Conservation (phyloP, 2,797 vertebrate genomes). For the Aldrovandia affinis region DNA sequence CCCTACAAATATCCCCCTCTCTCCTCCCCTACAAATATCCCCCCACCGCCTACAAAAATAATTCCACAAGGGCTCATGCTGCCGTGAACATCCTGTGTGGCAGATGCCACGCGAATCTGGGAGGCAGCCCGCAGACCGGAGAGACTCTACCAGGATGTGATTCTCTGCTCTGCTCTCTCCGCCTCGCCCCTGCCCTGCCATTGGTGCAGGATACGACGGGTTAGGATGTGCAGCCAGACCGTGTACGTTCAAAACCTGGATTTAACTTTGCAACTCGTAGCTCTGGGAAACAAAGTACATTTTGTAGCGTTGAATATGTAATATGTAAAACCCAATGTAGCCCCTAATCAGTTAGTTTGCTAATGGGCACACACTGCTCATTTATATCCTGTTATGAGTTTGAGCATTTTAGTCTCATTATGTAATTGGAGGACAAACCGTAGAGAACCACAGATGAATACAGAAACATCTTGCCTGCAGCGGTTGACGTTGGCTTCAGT, state of each 20-base stretch:
- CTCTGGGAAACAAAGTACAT: no score
- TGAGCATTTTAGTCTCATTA: background rate
- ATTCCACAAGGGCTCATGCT: slow-evolving; percentile 3
- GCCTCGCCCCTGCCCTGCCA: no score
- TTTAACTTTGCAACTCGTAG: background rate
- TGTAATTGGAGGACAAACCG: background rate
- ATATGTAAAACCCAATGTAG: background rate
- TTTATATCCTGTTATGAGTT: background rate
- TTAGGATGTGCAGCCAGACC: no score
- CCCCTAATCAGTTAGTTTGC: background rate
- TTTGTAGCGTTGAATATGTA: background rate
- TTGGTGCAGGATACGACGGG: no score
- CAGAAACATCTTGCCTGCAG: background rate
- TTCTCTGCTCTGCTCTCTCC: no score
- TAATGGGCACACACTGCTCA: background rate
- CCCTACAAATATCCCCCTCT: no score
- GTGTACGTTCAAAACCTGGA: background rate
- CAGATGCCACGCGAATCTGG: background rate
- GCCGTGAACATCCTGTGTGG: slow-evolving; percentile 25
- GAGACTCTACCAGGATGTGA: background rate
- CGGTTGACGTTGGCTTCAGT: background rate
- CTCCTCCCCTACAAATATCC: background rate
- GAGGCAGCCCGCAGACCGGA: no score
- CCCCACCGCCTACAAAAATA: no score
- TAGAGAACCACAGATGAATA: background rate